Conservation (phyloP, 2,888 invertebrate genomes). For the Lithophane semibrunnea region DNA sequence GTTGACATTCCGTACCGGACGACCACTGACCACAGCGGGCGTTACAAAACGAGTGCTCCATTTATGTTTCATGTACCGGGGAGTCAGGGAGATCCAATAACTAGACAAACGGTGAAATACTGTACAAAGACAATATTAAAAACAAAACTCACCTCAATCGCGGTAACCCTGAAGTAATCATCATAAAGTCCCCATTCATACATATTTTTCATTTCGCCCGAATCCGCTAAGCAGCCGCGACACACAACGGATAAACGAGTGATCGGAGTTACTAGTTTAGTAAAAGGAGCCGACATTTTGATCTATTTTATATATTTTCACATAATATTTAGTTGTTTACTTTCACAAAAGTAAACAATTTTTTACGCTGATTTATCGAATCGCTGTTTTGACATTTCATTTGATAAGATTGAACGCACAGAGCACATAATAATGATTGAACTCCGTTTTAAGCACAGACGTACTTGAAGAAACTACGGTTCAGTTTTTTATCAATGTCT, state of each 20-base stretch:
- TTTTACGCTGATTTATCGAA: neutral
- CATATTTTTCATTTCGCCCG: constrained; percentile 85
- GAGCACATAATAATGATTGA: neutral
- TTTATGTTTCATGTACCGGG: neutral
- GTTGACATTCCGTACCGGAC: neutral
- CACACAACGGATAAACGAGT: constrained; percentile 75
- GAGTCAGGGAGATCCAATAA: neutral
- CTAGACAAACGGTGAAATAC: neutral
- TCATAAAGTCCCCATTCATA: constrained; percentile 80
- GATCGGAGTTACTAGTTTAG: constrained; percentile 68
- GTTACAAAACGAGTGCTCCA: neutral
- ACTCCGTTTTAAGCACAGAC: constrained; percentile 15
- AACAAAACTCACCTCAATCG: constrained; percentile 74
- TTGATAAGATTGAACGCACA: constrained; percentile 7
- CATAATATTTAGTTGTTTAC: neutral
- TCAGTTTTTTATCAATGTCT: neutral
- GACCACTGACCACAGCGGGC: neutral
- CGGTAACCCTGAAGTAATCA: constrained; percentile 79
- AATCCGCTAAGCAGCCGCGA: constrained; percentile 81
- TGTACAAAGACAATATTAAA: neutral
- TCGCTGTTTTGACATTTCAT: constrained; percentile 9
- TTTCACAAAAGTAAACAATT: constrained; percentile 37
- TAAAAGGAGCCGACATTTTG: constrained; percentile 74
- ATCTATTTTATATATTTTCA: neutral
- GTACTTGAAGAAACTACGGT: neutral